phyloP scores from a whole-genome alignment of 2,113 vertebrate species.

The Marcusenius ussheri region DNA sequence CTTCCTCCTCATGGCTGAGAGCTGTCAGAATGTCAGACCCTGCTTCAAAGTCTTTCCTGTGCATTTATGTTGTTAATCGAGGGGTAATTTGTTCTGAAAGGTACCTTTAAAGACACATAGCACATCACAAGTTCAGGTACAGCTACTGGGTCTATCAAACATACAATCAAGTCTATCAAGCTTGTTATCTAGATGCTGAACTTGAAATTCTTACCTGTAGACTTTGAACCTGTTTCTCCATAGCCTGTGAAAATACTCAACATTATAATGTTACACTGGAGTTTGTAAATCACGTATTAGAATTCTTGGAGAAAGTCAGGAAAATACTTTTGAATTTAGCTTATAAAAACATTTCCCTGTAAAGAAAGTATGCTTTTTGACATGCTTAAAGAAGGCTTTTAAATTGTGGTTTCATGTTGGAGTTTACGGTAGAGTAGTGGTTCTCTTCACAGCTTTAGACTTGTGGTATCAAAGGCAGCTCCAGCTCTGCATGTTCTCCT shows the following conservation, averaged over 20 bases:
- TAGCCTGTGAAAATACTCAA: background rate
- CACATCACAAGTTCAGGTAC: background rate
- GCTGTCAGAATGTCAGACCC: background rate
- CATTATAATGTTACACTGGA: background rate
- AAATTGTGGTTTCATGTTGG: background rate
- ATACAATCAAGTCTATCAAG: background rate
- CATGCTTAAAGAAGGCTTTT: background rate
- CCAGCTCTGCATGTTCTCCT: background rate
- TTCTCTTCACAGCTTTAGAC: background rate
- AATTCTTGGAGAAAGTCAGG: background rate
- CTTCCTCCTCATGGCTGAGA: background rate
- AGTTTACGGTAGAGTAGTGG: background rate
- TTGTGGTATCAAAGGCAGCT: background rate
- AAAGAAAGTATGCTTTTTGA: background rate
- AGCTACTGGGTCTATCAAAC: background rate
- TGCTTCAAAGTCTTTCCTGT: background rate
- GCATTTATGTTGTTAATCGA: background rate
- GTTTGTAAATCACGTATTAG: background rate
- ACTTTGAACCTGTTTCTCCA: background rate
- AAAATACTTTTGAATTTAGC: background rate
- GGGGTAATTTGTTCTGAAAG: background rate
- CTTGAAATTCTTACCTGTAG: background rate
- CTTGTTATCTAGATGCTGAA: background rate
- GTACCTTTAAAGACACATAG: background rate
- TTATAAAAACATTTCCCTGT: background rate